Conservation (phyloP, 1,140 invertebrate species). For the Ceratina australensis region DNA sequence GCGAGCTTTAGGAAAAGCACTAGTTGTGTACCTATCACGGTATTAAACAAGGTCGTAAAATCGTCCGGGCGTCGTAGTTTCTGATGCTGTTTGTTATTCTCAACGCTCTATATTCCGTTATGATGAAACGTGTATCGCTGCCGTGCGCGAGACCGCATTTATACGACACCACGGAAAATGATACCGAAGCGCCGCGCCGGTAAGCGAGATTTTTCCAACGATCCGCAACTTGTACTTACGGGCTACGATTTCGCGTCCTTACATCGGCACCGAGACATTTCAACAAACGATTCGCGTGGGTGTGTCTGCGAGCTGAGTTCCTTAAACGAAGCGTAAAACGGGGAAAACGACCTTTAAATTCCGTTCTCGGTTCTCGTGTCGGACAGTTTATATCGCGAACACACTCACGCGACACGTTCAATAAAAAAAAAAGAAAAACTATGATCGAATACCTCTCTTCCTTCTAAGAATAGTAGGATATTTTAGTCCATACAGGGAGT, state of each 20-base stretch:
- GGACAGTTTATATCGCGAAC: slow-evolving; percentile 5
- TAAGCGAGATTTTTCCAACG: not conserved
- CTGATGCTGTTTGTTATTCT: not conserved
- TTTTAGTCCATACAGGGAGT: not conserved
- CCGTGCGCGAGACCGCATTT: not conserved
- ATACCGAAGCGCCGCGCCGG: not conserved
- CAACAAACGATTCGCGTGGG: not conserved
- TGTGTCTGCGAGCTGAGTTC: not conserved
- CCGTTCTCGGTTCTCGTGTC: not conserved
- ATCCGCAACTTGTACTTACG: too few relatives aligned
- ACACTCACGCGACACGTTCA: too few relatives aligned
- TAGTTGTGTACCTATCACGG: too few relatives aligned
- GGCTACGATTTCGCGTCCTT: slow-evolving; percentile 25
- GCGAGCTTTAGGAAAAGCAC: too few relatives aligned
- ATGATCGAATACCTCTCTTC: not conserved
- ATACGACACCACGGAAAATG: slow-evolving; percentile 9
- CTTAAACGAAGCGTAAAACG: not conserved
- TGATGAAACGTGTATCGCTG: not conserved
- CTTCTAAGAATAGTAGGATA: not conserved
- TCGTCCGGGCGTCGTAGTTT: not conserved
- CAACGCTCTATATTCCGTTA: not conserved
- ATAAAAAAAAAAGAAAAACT: not conserved
- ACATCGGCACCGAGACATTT: not conserved
- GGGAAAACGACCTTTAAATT: slow-evolving; percentile 10
- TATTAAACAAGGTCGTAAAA: not conserved